Evolutionary conservation across 1,140 invertebrate species (phyloP).

Genomic region (Sminthurides bifidus): DNA sequence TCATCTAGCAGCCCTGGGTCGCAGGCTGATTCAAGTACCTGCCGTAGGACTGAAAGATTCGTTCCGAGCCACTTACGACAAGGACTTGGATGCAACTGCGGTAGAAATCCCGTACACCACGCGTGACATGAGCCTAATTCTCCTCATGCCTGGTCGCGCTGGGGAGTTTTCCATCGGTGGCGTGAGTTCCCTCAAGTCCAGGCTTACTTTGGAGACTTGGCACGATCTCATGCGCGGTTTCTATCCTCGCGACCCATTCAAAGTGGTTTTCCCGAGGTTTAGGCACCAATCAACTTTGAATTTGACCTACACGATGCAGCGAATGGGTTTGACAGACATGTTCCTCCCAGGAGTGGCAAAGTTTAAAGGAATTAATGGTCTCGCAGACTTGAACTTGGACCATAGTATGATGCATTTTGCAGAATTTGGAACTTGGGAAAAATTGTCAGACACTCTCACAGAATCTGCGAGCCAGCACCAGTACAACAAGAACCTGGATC

Average conservation of each 20-base stretch:
- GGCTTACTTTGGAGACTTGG: constrained; percentile 28
- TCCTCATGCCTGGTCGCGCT: constrained; percentile 61
- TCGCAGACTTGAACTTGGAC: constrained; percentile 43
- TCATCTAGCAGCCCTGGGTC: constrained; percentile 24
- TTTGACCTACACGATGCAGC: constrained; percentile 55
- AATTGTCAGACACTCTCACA: constrained; percentile 29
- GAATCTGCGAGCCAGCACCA: constrained; percentile 12
- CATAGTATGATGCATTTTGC: constrained; percentile 27
- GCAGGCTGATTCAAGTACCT: constrained; percentile 64
- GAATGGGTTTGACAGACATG: constrained; percentile 65
- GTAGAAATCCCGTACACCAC: constrained; percentile 39
- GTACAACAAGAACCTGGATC: constrained; percentile 19
- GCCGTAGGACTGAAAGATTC: constrained; percentile 56
- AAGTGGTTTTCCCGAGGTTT: constrained; percentile 52
- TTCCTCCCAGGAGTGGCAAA: constrained; percentile 60
- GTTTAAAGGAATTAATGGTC: constrained; percentile 53
- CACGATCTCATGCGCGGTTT: constrained; percentile 25
- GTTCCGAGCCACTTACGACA: constrained; percentile 69
- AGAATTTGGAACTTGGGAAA: constrained; percentile 31
- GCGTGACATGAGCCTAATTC: constrained; percentile 59
- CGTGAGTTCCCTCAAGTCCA: constrained; percentile 22
- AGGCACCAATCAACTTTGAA: constrained; percentile 68
- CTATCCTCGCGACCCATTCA: constrained; percentile 26
- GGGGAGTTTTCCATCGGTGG: constrained; percentile 29
- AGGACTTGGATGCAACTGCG: constrained; percentile 64